These are phyloP conservation scores for Chionodraco myersi DNA, from an alignment of 2,113 vertebrate genomes.

Conservation along the genomic window DNA sequence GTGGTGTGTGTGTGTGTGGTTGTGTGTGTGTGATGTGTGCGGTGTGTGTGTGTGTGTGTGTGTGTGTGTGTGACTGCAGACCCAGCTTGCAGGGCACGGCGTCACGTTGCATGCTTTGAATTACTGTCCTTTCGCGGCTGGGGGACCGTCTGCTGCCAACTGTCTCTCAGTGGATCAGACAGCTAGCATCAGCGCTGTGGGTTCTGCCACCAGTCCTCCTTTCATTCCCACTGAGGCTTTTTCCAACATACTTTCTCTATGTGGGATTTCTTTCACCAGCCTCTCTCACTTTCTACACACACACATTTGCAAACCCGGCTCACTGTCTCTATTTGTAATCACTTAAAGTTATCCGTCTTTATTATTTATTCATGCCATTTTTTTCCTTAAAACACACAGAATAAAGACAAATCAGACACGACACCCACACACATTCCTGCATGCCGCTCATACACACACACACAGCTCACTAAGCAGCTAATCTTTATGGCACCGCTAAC, in stretches of 20 bases:
- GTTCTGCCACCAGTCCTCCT: conserved; percentile 64
- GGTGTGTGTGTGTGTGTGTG: conserved; percentile 49
- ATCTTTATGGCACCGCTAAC: conserved; percentile 58
- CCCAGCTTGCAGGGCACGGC: conserved; percentile 63
- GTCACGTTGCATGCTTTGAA: conserved; percentile 83
- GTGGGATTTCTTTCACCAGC: not conserved
- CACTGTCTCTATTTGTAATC: conserved; percentile 47
- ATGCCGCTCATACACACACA: conserved; percentile 46
- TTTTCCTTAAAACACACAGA: conserved; percentile 28
- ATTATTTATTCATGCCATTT: conserved; percentile 45
- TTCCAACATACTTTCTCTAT: conserved; percentile 40
- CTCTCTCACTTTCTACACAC: not conserved
- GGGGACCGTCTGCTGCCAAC: conserved; percentile 77
- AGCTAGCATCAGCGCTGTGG: conserved; percentile 75
- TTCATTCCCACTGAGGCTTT: conserved; percentile 58
- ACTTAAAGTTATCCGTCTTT: conserved; percentile 32
- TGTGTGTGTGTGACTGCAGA: conserved; percentile 58
- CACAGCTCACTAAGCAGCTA: conserved; percentile 56
- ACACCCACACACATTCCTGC: conserved; percentile 68
- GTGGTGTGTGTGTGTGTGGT: conserved; percentile 40
- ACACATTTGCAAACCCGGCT: conserved; percentile 16
- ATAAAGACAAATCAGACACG: conserved; percentile 34
- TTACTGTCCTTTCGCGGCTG: conserved; percentile 82
- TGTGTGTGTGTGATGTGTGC: conserved; percentile 27
- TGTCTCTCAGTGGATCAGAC: conserved; percentile 79